These are phyloP conservation scores for Erebia aethiops DNA, from an alignment of 2,888 invertebrate species.

Conservation along the genomic window DNA sequence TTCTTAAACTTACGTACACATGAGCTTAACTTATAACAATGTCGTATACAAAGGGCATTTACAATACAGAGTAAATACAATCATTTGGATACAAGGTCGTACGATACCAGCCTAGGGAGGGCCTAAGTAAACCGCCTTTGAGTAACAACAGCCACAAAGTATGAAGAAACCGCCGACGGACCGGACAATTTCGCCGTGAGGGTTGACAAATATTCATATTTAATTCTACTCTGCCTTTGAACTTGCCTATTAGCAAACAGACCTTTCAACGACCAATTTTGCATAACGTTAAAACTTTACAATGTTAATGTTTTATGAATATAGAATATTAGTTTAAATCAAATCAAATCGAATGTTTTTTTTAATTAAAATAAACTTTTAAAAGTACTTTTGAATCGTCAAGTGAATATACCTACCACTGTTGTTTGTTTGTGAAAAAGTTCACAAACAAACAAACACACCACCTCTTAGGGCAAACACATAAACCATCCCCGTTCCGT, in stretches of 20 bases:
- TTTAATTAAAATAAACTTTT: no score
- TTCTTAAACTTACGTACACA: slow-evolving; percentile 55
- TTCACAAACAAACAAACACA: no score
- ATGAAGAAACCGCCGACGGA: slow-evolving; percentile 66
- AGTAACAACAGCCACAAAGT: slow-evolving; percentile 60
- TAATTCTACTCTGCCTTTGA: slow-evolving; percentile 68
- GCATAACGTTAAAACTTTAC: slow-evolving; percentile 46
- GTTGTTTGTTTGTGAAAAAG: no score
- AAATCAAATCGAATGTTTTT: no score
- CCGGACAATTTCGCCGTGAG: slow-evolving; percentile 64
- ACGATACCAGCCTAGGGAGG: slow-evolving; percentile 66
- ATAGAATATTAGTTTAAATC: no score
- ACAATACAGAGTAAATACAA: slow-evolving; percentile 77
- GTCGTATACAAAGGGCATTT: slow-evolving; percentile 68
- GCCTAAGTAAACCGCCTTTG: slow-evolving; percentile 72
- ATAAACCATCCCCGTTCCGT: no score
- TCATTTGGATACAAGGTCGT: slow-evolving; percentile 68
- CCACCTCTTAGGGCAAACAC: no score
- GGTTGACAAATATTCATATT: slow-evolving; percentile 79
- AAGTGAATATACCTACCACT: no score
- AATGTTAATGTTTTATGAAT: slow-evolving; percentile 38
- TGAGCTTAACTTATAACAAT: slow-evolving; percentile 72
- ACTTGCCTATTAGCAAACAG: slow-evolving; percentile 64
- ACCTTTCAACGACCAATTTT: slow-evolving; percentile 58
- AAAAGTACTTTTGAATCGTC: no score